Percentiles rank a stretch among this genome's conserved stretches.
These are phyloP conservation scores for Lophura nycthemera DNA, from an alignment of 2,113 vertebrate genomes.

Conservation along the genomic window DNA sequence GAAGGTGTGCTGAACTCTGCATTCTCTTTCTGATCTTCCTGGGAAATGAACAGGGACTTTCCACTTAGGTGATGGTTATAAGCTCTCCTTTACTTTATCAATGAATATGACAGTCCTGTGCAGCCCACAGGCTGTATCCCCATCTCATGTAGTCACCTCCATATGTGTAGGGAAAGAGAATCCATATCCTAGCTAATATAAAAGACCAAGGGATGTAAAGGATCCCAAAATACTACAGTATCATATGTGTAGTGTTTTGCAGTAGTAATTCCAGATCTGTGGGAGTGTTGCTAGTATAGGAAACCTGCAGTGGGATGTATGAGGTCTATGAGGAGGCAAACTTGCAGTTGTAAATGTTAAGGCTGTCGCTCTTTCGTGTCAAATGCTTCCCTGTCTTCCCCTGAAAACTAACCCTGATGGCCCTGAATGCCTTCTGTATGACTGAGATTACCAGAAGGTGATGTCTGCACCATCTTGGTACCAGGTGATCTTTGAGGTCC, in stretches of 20 bases:
- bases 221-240: background rate
- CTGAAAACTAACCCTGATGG: background rate
- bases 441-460: background rate
- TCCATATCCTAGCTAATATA: background rate
- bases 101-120: background rate
- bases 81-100: background rate
- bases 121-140: background rate
- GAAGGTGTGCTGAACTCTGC: background rate
- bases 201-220: background rate
- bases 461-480: background rate
- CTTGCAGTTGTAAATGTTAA: background rate
- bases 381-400: background rate
- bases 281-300: slow-evolving; percentile 36
- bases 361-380: background rate
- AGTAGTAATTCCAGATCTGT: slow-evolving; percentile 11
- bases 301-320: slow-evolving; percentile 36
- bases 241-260: background rate
- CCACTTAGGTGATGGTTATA: accelerated
- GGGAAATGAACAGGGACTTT: background rate
- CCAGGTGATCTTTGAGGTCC: too few relatives aligned
- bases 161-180: background rate
- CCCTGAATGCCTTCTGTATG: background rate
- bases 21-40: background rate
- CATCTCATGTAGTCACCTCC: accelerated
- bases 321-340: background rate